Conservation (phyloP, 2,888 invertebrate genomes). For the Ormyrus labotus region DNA sequence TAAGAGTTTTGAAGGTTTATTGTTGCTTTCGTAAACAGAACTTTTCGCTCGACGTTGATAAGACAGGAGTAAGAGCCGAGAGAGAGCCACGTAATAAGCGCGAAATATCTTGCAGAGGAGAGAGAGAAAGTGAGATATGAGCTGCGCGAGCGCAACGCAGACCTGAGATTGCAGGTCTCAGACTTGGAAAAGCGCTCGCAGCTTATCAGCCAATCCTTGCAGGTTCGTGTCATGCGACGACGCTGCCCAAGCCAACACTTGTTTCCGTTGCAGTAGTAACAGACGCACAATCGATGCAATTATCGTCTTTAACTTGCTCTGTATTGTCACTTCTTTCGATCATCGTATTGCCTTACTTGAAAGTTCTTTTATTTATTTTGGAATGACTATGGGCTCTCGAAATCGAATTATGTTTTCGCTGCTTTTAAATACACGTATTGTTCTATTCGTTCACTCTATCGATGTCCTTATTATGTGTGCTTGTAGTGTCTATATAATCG, state of each 20-base stretch:
- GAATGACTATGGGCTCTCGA: no score
- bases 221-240: conserved; percentile 69
- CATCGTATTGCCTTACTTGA: no score
- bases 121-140: conserved; percentile 76
- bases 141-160: conserved; percentile 75
- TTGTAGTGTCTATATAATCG: no score
- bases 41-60: conserved; percentile 57
- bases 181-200: conserved; percentile 76
- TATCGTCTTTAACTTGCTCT: no score
- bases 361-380: no score
- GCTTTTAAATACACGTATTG: no score
- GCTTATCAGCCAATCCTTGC: conserved; percentile 75
- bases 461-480: no score
- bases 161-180: conserved; percentile 75
- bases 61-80: conserved; percentile 57
- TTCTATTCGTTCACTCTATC: no score
- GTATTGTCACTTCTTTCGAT: no score
- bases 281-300: conserved; percentile 56
- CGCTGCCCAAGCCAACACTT: background rate
- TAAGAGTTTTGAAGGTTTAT: conserved; percentile 47
- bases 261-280: conserved; percentile 39
- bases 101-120: conserved; percentile 75
- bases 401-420: no score
- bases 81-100: conserved; percentile 70
- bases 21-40: conserved; percentile 55